Percentiles rank a stretch among this genome's conserved stretches.
Conservation (phyloP, 2,888 invertebrate genomes). For the Melieria omissa region DNA sequence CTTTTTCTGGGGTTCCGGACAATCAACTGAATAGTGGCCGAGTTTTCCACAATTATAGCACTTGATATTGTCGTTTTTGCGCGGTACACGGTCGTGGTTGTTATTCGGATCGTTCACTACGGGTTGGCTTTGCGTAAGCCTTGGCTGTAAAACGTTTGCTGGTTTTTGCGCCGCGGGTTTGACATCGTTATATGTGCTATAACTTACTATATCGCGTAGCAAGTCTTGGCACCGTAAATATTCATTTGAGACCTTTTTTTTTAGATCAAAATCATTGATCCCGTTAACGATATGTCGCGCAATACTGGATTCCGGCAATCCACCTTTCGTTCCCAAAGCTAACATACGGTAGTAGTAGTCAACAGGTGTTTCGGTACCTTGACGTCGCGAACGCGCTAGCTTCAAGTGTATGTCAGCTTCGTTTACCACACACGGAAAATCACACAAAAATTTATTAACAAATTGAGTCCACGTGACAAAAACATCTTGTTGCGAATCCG, state of each 20-base stretch:
- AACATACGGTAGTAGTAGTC: not conserved
- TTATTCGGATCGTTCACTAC: too few species aligned
- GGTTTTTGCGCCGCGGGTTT: too few species aligned
- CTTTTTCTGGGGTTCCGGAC: too few species aligned
- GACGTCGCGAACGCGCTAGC: not conserved
- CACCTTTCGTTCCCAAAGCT: not conserved
- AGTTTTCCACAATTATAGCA: too few species aligned
- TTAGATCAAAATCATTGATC: not conserved
- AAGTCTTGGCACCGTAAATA: not conserved
- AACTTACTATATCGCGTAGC: not conserved
- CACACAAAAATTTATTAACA: not conserved
- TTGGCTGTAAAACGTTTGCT: too few species aligned
- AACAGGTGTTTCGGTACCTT: not conserved
- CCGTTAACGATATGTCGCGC: not conserved
- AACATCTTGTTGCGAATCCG: not conserved
- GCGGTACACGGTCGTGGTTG: too few species aligned
- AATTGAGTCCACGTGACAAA: not conserved
- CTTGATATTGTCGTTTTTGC: too few species aligned
- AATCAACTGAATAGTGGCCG: too few species aligned
- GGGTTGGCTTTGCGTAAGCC: too few species aligned
- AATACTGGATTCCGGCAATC: not conserved
- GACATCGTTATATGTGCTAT: not conserved
- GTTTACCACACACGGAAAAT: not conserved
- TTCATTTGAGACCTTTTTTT: not conserved
- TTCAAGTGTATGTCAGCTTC: not conserved